Percentiles rank a stretch among this genome's conserved stretches.
Conservation (phyloP, 92 coral and sea anemone genomes). For the Micromussa lordhowensis region DNA sequence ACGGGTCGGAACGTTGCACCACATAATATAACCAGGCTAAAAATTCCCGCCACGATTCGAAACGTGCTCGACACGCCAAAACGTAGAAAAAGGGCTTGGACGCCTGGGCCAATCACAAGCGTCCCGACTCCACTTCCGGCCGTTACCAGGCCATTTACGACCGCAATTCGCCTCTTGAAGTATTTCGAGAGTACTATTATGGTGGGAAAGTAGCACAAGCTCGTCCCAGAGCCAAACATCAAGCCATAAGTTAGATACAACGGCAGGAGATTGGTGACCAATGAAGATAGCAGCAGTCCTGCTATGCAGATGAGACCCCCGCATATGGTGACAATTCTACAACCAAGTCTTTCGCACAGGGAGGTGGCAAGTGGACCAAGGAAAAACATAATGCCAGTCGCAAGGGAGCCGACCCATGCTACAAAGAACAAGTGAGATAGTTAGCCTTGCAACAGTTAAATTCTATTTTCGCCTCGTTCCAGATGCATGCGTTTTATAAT, state of each 20-base stretch:
- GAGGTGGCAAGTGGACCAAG: conserved; percentile 88
- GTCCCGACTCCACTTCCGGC: conserved; percentile 94
- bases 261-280: conserved; percentile 77
- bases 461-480: no score
- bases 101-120: conserved; percentile 73
- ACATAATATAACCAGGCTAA: conserved; percentile 64
- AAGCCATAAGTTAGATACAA: conserved; percentile 85
- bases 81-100: conserved; percentile 58
- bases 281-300: conserved; percentile 80
- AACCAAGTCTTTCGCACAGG: conserved; percentile 85
- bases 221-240: conserved; percentile 90
- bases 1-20: conserved; percentile 83
- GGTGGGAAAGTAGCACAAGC: conserved; percentile 90
- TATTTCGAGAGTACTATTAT: conserved; percentile 84
- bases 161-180: conserved; percentile 81
- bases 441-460: not conserved
- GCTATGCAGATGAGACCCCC: conserved; percentile 79
- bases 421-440: not conserved
- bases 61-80: conserved; percentile 74
- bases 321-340: conserved; percentile 81
- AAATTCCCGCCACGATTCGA: conserved; percentile 71
- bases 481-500: no score
- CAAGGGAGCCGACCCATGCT: conserved; percentile 93
- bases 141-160: conserved; percentile 88
- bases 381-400: conserved; percentile 93